Evolutionary conservation across 2,797 vertebrate species (phyloP), one percentile per base, ranked within the genome.

Genomic region (Potorous gilbertii): DNA sequence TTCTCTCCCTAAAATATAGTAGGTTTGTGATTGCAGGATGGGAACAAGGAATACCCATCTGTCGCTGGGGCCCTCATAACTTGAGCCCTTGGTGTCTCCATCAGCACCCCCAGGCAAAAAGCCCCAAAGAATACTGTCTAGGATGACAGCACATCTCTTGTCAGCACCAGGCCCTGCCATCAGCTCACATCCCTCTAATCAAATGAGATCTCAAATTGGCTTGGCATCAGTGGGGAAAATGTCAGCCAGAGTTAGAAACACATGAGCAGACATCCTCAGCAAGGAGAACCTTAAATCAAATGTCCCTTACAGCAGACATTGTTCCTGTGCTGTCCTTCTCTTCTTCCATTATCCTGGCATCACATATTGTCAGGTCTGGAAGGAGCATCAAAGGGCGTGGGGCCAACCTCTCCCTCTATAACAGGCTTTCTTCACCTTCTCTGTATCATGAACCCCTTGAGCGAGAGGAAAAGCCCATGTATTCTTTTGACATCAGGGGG

Each of bases 141-240:
- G 21, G 24, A 50, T 46, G 40, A 24, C 40, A 87, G 74, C 40
- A 46, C 8, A 46, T 3, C n/a, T 21, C 74, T 46, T 46, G 74
- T 81, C 74, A 46, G n/a, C 74, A 87, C 74, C 74, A 87, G 74
- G 18, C 66, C 40, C n/a, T 95, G 54, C 90, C 96, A 95, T 97
- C 89, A 95, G 92, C 93, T 96, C 8, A 0, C 29, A 95, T 97
- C 93, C 93, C 92, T 94, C 12, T 66, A 29, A 96, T 34, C 97
- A 96, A 96, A 96, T 16, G 50, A 97, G 94, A 89, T 54, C 97
- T 91, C 96, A 98, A 97, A 98, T 96, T 74, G 34, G 0, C 90
- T 14, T 96, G 91, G 55, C 59, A 0, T 91, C 96, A 97, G 96
- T 10, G 92, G 92, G 87, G 62, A 96, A 95, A 94, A 96, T 4